These are phyloP conservation scores for Calephelis nemesis DNA, from an alignment of 1,140 invertebrate genomes.

Conservation along the genomic window DNA sequence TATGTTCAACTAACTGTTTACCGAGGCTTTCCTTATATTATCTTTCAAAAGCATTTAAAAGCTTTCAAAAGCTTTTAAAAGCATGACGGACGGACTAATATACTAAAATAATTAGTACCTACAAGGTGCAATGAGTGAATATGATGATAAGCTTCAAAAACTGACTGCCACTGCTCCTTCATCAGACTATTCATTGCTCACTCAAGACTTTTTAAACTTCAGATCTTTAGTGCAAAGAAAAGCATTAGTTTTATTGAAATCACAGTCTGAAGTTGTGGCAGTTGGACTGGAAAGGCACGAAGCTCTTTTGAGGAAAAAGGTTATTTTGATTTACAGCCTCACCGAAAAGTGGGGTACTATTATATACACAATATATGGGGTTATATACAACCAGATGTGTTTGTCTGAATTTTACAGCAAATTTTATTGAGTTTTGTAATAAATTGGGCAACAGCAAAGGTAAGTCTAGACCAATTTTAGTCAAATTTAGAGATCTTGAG, in stretches of 20 bases:
- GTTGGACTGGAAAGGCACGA: background rate
- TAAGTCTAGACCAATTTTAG: background rate
- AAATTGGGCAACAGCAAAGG: background rate
- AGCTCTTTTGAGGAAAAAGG: background rate
- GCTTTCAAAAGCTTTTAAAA: too few species aligned
- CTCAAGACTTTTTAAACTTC: background rate
- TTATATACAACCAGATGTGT: background rate
- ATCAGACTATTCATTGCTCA: background rate
- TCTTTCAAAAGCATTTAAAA: too few species aligned
- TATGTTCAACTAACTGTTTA: too few species aligned
- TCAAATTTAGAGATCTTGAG: background rate
- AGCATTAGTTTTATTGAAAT: background rate
- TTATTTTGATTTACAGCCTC: background rate
- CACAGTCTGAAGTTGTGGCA: constrained; percentile 1
- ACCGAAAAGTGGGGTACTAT: background rate
- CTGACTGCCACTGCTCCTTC: background rate
- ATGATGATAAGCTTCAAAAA: background rate
- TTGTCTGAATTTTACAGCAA: background rate
- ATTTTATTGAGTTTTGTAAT: background rate
- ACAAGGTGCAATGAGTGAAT: background rate
- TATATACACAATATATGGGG: background rate
- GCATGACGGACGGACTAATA: too few species aligned
- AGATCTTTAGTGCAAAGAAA: background rate
- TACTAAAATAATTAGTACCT: background rate
- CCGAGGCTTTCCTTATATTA: too few species aligned